Conservation (phyloP, 2,797 vertebrate species). For the Oreonectes daqikongensis region DNA sequence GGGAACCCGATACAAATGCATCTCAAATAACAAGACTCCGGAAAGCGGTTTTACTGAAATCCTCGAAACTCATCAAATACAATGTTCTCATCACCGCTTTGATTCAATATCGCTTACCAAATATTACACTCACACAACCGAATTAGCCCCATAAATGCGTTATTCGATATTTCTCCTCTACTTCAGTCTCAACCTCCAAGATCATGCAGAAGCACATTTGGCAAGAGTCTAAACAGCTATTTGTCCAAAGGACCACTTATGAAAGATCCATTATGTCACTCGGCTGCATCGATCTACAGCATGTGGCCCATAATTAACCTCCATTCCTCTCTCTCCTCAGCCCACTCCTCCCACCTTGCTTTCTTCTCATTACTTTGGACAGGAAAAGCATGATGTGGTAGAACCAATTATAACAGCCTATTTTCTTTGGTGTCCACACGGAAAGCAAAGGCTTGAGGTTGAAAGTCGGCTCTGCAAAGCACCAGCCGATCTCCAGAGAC, state of each 20-base stretch:
- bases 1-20: slow-evolving; percentile 15
- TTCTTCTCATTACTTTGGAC: slow-evolving; percentile 21
- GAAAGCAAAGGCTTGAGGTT: slow-evolving; percentile 36
- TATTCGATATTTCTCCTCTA: slow-evolving; percentile 9
- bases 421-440: slow-evolving; percentile 30
- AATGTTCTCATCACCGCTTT: background rate
- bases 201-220: background rate
- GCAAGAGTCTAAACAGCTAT: slow-evolving; percentile 10
- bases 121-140: background rate
- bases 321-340: background rate
- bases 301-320: slow-evolving; percentile 21
- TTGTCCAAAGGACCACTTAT: slow-evolving; percentile 1
- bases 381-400: slow-evolving; percentile 35
- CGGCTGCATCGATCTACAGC: slow-evolving; percentile 1
- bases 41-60: background rate
- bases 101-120: background rate
- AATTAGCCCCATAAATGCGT: slow-evolving; percentile 12
- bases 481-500: slow-evolving; percentile 31
- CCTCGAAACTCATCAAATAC: slow-evolving; percentile 16
- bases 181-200: background rate
- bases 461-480: slow-evolving; percentile 40
- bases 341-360: background rate
- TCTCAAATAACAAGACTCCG: background rate
- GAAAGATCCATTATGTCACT: slow-evolving; percentile 20
- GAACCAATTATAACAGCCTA: slow-evolving; percentile 47